Conservation (phyloP, 2,113 vertebrate genomes). For the Prunella himalayana region DNA sequence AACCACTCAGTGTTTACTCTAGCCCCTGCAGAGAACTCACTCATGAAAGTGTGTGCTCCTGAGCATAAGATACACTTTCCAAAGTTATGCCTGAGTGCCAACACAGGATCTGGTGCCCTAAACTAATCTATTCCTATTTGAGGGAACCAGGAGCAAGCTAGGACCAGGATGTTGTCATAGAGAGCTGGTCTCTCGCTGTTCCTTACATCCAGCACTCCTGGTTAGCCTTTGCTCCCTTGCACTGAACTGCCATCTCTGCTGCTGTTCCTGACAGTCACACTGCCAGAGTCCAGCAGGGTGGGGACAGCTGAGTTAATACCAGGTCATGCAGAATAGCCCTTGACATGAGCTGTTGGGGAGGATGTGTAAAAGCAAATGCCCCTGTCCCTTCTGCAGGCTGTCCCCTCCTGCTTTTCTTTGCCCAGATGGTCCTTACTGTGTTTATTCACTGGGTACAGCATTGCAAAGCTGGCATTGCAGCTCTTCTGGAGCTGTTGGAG, state of each 20-base stretch:
- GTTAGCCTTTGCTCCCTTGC: not conserved
- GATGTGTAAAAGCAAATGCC: not conserved
- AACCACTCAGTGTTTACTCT: accelerated
- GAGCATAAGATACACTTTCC: not conserved
- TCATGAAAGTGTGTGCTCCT: not conserved
- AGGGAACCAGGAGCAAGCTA: not conserved
- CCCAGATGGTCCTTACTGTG: accelerated
- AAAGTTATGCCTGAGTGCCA: not conserved
- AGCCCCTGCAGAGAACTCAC: not conserved
- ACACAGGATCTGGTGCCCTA: not conserved
- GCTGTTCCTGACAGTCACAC: not conserved
- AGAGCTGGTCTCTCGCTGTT: not conserved
- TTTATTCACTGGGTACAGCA: not conserved
- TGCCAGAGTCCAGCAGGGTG: not conserved
- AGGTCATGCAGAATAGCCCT: not conserved
- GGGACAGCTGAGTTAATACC: not conserved
- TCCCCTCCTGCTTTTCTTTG: not conserved
- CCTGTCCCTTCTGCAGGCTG: not conserved
- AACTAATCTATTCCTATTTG: not conserved
- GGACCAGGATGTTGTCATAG: not conserved
- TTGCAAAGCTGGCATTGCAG: not conserved
- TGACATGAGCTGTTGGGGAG: not conserved
- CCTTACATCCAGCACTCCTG: not conserved
- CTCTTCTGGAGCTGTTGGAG: not conserved
- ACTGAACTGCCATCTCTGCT: accelerated